Base-by-base conservation (phyloP, 2,888 invertebrate species). In the Catocala fraxini region DNA sequence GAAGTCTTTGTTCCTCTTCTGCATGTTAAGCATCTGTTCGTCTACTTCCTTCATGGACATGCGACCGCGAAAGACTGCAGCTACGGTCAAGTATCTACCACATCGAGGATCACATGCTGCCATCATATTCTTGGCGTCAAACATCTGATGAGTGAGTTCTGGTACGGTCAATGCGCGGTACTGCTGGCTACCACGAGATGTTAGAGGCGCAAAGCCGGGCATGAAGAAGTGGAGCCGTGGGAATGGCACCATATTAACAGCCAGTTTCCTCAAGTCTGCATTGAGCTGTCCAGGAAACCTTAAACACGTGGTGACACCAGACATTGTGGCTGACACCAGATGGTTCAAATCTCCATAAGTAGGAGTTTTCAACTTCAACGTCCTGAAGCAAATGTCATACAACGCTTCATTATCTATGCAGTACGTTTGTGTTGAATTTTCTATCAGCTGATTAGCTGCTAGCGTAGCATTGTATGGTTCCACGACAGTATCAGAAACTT, bases 91-190 rank as follows among this genome's bases (percentile, higher is more conserved):
- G 82, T 98, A 98, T 56, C 98, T 95, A 12, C 98, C 98, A 83
- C 97, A 97, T 13, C 98, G 95, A 0, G 98, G 98, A 85, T 98
- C 97, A 82, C 98, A 98, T 6, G 98, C 98, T 5, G 98, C 98
- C 98, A 98, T 98, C 98, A 98, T 98, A 89, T 98, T 98, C 89
- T 98, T 98, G 6, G 98, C 97, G 84, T 98, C 98, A 83, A 98
- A 98, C 97, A 97, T 97, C 87, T 97, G 97, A 75, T 97, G 96
- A 0, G 98, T 98, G 39, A 98, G 94, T 88, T 98, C 98, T 0
- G 98, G 97, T 0, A 98, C 98, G 0, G 98, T 97, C 6, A 98
- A 88, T 25, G 98, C 97, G 69, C 98, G 95, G 91, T 98, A 98
- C 79, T 97, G 97, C 84, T 98, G 98, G 58, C 96, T 96, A 7